Base-by-base conservation (phyloP, 2,888 invertebrate species). In the Scaptodrosophila latifasciaeformis region DNA sequence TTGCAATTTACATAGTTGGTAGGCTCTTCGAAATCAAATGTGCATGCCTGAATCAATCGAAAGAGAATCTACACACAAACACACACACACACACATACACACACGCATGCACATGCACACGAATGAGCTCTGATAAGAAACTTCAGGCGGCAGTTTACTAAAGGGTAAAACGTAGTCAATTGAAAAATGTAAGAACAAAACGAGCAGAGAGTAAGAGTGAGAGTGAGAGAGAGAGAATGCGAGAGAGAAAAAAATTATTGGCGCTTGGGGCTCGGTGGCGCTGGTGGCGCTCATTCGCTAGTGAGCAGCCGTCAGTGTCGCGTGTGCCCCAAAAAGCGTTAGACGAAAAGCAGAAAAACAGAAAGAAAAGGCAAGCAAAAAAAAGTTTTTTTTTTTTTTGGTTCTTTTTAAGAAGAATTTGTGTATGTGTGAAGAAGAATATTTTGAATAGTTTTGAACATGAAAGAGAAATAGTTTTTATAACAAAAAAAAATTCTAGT, bases 231-330 rank as follows among this genome's bases (percentile, higher is more conserved):
- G 43, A 39, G 19, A 5, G 24, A 17, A n/a, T 15, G 44, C 7
- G 18, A 18, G 27, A n/a, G 19, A 18, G 37, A 44, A 35, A 19
- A 42, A 9, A 7, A 24, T 17, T 24, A 13, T 51, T n/a, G 65
- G 42, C 44, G 50, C 42, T 44, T 49, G 17, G 27, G 37, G 52
- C 34, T 39, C 49, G 19, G 31, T 17, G 17, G 42, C 19, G 10
- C 30, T 6, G 13, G 15, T 37, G 18, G 21, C 42, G 53, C 54
- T 82, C 82, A 77, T 78, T 77, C 82, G 76, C 67, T 75, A 68
- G 68, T 52, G 66, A 77, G 82, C 76, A 69, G 81, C 78, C 81
- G 81, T 75, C 82, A 79, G 82, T 78, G 82, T 70, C 61, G 76
- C 71, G 72, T 81, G 82, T 70, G 81, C 75, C 70, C 58, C 37